Conservation (phyloP, 2,113 vertebrate species). For the Zosterops lateralis region DNA sequence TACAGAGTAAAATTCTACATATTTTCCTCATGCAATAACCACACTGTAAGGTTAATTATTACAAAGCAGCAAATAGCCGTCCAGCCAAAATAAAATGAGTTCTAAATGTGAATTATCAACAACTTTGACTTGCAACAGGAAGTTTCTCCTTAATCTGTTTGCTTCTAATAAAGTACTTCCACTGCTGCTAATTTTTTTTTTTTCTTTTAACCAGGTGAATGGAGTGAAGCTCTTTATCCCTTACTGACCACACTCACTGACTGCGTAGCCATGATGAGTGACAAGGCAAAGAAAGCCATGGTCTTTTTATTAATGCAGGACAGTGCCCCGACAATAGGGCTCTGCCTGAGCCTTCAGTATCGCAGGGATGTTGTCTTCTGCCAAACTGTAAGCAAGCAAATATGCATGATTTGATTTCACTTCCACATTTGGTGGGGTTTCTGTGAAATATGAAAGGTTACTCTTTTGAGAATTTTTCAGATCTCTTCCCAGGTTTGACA, state of each 20-base stretch:
- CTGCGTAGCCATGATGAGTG: constrained; percentile 97
- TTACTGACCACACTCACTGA: constrained; percentile 94
- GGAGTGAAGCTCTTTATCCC: constrained; percentile 96
- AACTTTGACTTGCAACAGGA: not conserved
- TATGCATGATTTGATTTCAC: not conserved
- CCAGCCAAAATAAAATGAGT: not conserved
- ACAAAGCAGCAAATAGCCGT: not conserved
- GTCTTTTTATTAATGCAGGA: constrained; percentile 98
- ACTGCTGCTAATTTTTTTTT: not conserved
- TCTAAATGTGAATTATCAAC: not conserved
- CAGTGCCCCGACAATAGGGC: constrained; percentile 89
- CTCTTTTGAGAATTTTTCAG: not conserved
- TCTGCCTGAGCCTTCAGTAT: constrained; percentile 91
- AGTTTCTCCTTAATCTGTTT: not conserved
- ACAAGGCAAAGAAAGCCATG: constrained; percentile 96
- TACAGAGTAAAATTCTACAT: not conserved
- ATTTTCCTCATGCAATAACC: not conserved
- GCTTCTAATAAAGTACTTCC: not conserved
- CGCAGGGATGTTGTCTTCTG: constrained; percentile 98
- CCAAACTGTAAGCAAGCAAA: constrained; percentile 85
- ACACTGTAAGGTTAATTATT: not conserved
- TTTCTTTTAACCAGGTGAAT: constrained; percentile 82
- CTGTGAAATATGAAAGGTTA: not conserved
- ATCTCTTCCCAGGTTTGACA: not conserved
- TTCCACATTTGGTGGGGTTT: not conserved